Evolutionary conservation across 2,113 vertebrate genomes (phyloP).

Genomic region (Vulpes lagopus): DNA sequence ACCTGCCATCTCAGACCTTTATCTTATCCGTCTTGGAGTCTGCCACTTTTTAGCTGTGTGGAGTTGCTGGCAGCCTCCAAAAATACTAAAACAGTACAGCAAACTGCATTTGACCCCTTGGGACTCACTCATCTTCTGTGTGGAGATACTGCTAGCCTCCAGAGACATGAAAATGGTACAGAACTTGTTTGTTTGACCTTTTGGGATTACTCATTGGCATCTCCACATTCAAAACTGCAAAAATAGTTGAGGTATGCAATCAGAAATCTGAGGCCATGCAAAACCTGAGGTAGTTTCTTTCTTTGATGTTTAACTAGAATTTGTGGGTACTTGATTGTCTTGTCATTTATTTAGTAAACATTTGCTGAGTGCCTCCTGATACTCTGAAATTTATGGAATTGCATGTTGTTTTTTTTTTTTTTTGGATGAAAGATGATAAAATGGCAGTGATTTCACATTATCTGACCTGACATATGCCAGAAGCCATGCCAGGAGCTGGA

Average conservation of each 20-base stretch:
- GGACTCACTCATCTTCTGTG: neutral
- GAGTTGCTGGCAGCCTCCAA: neutral
- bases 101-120: constrained; percentile 7
- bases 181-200: neutral
- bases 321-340: neutral
- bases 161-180: neutral
- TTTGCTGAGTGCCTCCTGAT: neutral
- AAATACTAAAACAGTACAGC: neutral
- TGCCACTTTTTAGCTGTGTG: neutral
- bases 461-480: neutral
- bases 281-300: neutral
- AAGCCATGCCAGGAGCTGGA: neutral
- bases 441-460: neutral
- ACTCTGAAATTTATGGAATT: constrained; percentile 34
- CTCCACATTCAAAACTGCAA: neutral
- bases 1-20: neutral
- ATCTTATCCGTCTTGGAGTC: neutral
- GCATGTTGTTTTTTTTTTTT: neutral
- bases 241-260: neutral
- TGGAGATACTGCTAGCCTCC: neutral
- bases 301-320: neutral
- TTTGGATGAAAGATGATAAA: neutral
- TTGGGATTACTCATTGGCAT: neutral
- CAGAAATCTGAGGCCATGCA: neutral
- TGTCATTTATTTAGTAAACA: neutral